phyloP scores from a whole-genome alignment of 2,113 vertebrate species.

The Carettochelys insculpta region DNA sequence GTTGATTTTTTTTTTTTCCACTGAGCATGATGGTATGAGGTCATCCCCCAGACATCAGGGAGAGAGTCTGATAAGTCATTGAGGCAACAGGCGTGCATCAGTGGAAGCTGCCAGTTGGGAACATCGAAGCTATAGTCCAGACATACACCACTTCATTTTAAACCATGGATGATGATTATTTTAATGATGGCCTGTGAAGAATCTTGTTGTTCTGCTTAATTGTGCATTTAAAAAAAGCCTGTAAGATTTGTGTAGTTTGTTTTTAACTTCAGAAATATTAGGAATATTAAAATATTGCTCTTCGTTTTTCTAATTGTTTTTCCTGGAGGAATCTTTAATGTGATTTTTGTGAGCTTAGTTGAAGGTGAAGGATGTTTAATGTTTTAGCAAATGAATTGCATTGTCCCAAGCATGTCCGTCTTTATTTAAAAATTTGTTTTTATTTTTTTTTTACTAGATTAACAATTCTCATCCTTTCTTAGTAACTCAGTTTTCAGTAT shows the following conservation, averaged over 20 bases:
- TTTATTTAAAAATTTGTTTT: not conserved
- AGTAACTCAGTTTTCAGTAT: not conserved
- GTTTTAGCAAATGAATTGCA: not conserved
- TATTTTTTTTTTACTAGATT: not conserved
- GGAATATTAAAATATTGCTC: not conserved
- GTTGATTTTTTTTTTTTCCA: not conserved
- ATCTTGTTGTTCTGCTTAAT: not conserved
- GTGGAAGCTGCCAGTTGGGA: constrained; percentile 25
- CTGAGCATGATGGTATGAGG: constrained; percentile 35
- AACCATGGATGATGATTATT: not conserved
- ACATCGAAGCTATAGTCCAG: constrained; percentile 53
- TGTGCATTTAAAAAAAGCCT: not conserved
- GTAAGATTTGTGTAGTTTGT: not conserved
- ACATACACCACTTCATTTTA: constrained; percentile 13
- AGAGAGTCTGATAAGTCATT: constrained; percentile 57
- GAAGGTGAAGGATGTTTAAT: not conserved
- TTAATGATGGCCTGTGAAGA: not conserved
- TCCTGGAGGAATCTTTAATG: not conserved
- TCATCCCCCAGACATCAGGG: constrained; percentile 36
- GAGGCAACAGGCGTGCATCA: not conserved
- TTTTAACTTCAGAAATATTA: not conserved
- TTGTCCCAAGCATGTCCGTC: not conserved
- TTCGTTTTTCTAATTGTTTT: not conserved
- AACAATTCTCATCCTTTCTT: not conserved
- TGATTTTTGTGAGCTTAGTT: not conserved